A percentile compares a stretch with the other conserved stretches of the same genome.
Conservation (phyloP, 2,888 invertebrate species). For the Macrosoma leucophasiata region DNA sequence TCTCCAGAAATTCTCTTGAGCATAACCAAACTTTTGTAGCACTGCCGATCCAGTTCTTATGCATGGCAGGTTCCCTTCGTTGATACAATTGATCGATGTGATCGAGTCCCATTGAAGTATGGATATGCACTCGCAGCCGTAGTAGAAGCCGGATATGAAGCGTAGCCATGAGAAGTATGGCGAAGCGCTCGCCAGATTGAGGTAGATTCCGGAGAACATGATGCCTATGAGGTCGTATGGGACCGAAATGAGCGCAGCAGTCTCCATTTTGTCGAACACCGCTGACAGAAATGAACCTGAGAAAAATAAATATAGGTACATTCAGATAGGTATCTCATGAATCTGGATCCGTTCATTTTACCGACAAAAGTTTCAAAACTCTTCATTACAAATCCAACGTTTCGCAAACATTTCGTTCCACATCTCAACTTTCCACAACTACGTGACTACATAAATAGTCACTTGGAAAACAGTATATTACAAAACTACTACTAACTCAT, state of each 20-base stretch:
- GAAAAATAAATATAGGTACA: too few relatives aligned
- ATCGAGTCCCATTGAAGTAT: constrained; percentile 81
- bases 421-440: too few relatives aligned
- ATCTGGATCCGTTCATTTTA: too few relatives aligned
- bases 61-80: constrained; percentile 76
- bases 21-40: constrained; percentile 72
- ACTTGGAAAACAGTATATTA: too few relatives aligned
- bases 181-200: constrained; percentile 77
- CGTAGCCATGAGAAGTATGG: constrained; percentile 74
- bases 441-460: too few relatives aligned
- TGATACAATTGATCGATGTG: constrained; percentile 76
- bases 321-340: too few relatives aligned
- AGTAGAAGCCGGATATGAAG: constrained; percentile 83
- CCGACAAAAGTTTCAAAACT: too few relatives aligned
- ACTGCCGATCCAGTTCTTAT: constrained; percentile 78
- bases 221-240: constrained; percentile 81
- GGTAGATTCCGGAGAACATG: constrained; percentile 81
- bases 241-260: constrained; percentile 81
- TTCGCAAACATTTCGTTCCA: too few relatives aligned
- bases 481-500: too few relatives aligned
- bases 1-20: constrained; percentile 57
- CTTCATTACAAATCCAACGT: too few relatives aligned
- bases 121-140: constrained; percentile 81
- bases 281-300: constrained; percentile 81
- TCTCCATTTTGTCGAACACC: constrained; percentile 80